Evolutionary conservation across 92 coral and sea anemone species (phyloP).

Genomic region (Actinernus sp.): DNA sequence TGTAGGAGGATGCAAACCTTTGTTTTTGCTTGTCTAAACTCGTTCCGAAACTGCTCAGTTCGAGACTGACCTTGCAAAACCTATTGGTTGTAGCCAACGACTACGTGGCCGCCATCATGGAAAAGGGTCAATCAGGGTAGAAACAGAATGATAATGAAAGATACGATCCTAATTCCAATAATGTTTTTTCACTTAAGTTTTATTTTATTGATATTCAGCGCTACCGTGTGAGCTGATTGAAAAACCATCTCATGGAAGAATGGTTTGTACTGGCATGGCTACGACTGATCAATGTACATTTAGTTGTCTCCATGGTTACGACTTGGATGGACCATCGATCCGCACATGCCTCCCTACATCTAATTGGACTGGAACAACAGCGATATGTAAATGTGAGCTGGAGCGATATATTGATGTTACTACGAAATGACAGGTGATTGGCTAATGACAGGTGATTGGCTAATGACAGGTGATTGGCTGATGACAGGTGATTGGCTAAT

Average conservation of each 20-base stretch:
- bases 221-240: slow-evolving; percentile 40
- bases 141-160: no score
- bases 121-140: no score
- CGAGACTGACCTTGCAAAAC: no score
- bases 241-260: slow-evolving; percentile 35
- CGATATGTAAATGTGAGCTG: slow-evolving; percentile 38
- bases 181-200: background rate
- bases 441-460: background rate
- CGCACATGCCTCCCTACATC: slow-evolving; percentile 44
- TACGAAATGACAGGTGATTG: background rate
- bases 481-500: background rate
- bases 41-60: no score
- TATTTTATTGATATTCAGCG: slow-evolving; percentile 2
- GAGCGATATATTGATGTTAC: background rate
- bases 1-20: no score
- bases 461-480: background rate
- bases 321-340: slow-evolving; percentile 35
- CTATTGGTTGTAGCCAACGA: no score
- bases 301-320: slow-evolving; percentile 42
- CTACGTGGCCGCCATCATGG: no score
- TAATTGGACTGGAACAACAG: slow-evolving; percentile 29
- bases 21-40: no score
- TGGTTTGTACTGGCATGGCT: slow-evolving; percentile 46
- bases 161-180: no score
- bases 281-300: slow-evolving; percentile 48